Base-by-base conservation (phyloP, 2,113 vertebrate species). In the Brachypodius melanocephalos region DNA sequence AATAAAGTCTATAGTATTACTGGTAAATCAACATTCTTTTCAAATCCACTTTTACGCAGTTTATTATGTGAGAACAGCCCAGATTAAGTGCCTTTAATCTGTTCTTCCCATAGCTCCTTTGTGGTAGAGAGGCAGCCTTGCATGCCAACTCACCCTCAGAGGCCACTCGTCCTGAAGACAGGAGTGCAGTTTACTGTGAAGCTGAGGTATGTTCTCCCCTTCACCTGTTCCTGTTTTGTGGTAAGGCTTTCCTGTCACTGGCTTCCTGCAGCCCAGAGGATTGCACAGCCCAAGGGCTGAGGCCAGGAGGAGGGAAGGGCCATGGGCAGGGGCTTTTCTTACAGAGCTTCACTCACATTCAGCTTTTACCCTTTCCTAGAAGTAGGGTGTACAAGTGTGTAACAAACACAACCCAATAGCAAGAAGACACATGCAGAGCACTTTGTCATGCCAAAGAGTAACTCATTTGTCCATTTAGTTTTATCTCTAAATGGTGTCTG, bases 91-190 rank as follows among this genome's bases (percentile, higher is more conserved):
- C 26, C 20, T 83, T 54, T 83, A 20, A 57, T 73, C 48, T 96
- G 6, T 79, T 94, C 54, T 57, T 67, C 40, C 88, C 65, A 4
- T 80, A 99, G 99, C 94, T 99, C 99, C 6, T 98, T 99, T 93
- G 99, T 99, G 63, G 99, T 99, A 24, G 99, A 99, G 96, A 98
- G 99, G 84, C 99, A 99, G 97, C 99, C 99, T 29, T 99, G 99
- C 91, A 99, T 99, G 99, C 99, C 99, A 34, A 99, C 99, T 10
- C 99, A 99, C 82, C 99, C 99, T 14, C 99, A 99, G 97, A 98
- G 99, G 40, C 99, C 99, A 0, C 90, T 99, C 92, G 99, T 99
- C 92, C 81, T 99, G 95, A 99, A 99, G 96, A 99, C 99, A 4
- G 98, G 99, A 14, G 99, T 99, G 31, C 99, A 99, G 90, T 99